Conservation (phyloP, 2,888 invertebrate genomes). For the Noctua fimbriata region DNA sequence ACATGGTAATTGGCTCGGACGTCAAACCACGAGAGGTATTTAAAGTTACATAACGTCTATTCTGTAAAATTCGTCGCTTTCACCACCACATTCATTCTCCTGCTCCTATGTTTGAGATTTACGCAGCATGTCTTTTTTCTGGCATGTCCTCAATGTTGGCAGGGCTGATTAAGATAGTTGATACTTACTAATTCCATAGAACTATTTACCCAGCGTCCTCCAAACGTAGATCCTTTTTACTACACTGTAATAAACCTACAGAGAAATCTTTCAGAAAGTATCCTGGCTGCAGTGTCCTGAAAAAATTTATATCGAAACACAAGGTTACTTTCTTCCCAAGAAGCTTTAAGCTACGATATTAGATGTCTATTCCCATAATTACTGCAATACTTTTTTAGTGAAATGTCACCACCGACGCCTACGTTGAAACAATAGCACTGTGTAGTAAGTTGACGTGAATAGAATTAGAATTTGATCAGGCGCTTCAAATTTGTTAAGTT, state of each 20-base stretch:
- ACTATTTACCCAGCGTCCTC: background rate
- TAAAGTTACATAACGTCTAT: background rate
- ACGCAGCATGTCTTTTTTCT: background rate
- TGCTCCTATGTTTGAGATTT: background rate
- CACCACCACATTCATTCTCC: background rate
- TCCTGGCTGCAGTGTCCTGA: background rate
- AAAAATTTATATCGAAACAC: background rate
- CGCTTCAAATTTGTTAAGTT: constrained; percentile 14
- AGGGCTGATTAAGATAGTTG: background rate
- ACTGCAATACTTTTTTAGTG: constrained; percentile 5
- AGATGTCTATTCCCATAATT: background rate
- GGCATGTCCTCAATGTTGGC: background rate
- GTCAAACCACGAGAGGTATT: background rate
- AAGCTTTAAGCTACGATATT: background rate
- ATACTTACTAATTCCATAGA: background rate
- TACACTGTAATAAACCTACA: background rate
- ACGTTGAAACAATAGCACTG: constrained; percentile 30
- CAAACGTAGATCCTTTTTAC: background rate
- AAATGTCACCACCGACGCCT: constrained; percentile 35
- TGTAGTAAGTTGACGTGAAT: background rate
- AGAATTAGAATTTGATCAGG: constrained; percentile 9
- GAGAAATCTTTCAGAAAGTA: background rate
- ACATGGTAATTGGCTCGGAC: background rate
- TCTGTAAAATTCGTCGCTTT: background rate
- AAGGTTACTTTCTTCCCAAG: background rate